Evolutionary conservation across 2,888 invertebrate genomes (phyloP).

Genomic region (Drosophila bunnanda): DNA sequence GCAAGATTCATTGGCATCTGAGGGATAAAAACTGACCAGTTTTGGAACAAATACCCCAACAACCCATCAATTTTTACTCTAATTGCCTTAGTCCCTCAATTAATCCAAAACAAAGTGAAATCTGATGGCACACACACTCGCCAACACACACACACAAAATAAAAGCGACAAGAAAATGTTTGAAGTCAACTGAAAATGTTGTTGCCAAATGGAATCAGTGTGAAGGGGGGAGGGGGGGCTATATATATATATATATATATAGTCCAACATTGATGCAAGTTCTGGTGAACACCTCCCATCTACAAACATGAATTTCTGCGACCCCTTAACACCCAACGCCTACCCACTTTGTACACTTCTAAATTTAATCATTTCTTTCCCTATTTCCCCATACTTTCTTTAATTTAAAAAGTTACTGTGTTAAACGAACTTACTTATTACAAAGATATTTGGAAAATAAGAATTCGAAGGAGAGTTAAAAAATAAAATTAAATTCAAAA

Average conservation of each 20-base stretch:
- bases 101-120: conserved; percentile 34
- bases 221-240: background rate
- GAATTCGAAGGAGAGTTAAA: too few relatives aligned
- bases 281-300: conserved; percentile 21
- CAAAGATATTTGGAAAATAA: too few relatives aligned
- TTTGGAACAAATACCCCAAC: conserved; percentile 5
- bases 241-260: conserved; percentile 6
- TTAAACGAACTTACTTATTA: too few relatives aligned
- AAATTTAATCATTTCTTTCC: background rate
- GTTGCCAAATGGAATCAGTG: conserved; percentile 14
- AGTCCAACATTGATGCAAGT: conserved; percentile 2
- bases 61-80: conserved; percentile 42
- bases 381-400: too few relatives aligned
- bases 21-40: background rate
- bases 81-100: conserved; percentile 41
- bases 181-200: conserved; percentile 35
- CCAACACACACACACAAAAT: background rate
- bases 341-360: background rate
- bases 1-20: background rate
- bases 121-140: conserved; percentile 17
- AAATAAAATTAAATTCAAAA: too few relatives aligned
- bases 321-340: background rate
- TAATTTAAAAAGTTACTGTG: too few relatives aligned
- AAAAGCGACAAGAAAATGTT: conserved; percentile 16
- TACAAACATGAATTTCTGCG: background rate